Base-by-base conservation (phyloP, 1,140 invertebrate species). In the Tetramorium simillimum region DNA sequence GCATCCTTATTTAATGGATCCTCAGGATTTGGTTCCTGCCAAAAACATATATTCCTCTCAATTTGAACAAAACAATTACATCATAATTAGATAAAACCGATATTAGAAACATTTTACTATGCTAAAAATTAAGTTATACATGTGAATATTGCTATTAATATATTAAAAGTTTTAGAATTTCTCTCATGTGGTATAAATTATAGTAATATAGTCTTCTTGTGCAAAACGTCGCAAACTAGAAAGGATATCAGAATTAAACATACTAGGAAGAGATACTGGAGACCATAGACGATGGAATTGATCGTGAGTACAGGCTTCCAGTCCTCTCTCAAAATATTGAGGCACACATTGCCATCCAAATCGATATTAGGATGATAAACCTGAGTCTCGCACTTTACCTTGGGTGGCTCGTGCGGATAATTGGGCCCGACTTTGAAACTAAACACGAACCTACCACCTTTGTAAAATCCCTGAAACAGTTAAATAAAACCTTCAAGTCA, bases 221-320 rank as follows among this genome's bases (percentile, higher is more conserved):
- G 33, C 5, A 46, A 85, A 49, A 58, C 49, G 28, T 43, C 10
- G 1, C 18, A n/a, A 65, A 12, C 2, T 24, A 37, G 4, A 21
- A 65, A 65, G 24, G 16, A 51, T 80, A 56, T 33, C 58, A 24
- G 2, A 72, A 70, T 16, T 24, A 65, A 56, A 95, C 96, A 96
- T 96, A 99, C 98, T 96, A 99, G 96, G 94, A 99, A 99, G 90
- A 99, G 97, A 97, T 99, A 99, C 94, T 99, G 99, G 90, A 99
- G 96, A 89, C 99, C 99, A 96, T 99, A 99, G 70, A 99, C 98
- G 95, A 99, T 99, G 84, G 99, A 99, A 95, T 99, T 99, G 89
- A 99, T 99, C 62, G 99, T 99, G 77, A 99, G 96, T 84, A 99
- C 99, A 87, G 99, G 99, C 95, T 99, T 99, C 99, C 99, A 99